Evolutionary conservation across 2,888 invertebrate species (phyloP), one percentile per base, ranked within the genome.

Genomic region (Capitulum mitella): DNA sequence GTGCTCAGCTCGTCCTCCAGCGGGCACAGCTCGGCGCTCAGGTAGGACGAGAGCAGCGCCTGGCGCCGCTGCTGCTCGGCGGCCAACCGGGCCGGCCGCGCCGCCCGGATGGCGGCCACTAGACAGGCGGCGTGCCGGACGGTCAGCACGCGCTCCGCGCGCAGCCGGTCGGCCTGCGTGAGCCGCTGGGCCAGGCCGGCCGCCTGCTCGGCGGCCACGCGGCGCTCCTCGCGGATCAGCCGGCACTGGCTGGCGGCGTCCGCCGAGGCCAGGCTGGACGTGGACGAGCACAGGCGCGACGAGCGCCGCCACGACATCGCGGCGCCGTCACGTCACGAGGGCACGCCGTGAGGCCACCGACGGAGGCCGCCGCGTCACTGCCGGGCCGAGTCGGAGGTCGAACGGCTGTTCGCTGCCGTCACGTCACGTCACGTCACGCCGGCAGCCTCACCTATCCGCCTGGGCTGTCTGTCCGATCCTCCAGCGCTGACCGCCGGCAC

Each of bases 41-140:
- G 70, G 6, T 37, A 22, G 2, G 37, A 37, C 37, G 8, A 5
- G 6, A 70, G 70, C 37, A 70, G 70, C 26, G 40, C 37, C 70
- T 70, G 70, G 6, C 40, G 70, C 6, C 70, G 34, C 40, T 37
- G 37, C 70, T 40, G 19, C 70, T 70, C 70, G 40, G 70, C 70
- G 5, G 70, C 40, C 26, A 8, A 22, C 10, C 70, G 37, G 26
- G 37, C 37, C 34, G 70, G 70, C 40, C 1, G 37, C 37, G 70
- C 10, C 29, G 70, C 70, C 19, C 70, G 40, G 26, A 40, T 40
- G 22, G 70, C 70, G 6, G 70, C 26, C 70, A 70, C 70, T 26
- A 70, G 70, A 12, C 70, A 70, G 70, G 70, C 70, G 37, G 70
- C 19, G 37, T 70, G 70, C 6, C 70, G 70, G 22, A 70, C 70